Evolutionary conservation across 2,888 invertebrate genomes (phyloP), one percentile per base, ranked within the genome.

Genomic region (Anthoptus insignis): DNA sequence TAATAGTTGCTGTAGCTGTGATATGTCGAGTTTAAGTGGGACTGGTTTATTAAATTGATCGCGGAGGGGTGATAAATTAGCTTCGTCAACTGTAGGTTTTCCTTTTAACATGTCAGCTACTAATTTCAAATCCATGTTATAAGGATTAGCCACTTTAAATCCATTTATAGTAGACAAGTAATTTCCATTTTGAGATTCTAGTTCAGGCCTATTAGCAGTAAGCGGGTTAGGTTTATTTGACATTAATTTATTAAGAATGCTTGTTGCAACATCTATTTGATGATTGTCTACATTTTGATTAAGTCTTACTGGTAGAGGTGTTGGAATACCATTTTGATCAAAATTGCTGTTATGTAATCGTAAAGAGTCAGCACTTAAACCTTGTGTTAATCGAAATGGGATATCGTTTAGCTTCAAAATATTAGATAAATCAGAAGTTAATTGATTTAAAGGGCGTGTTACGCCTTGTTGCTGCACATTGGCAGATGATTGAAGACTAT

Each of bases 131-230:
- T 94, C 93, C 9, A 94, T 82, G 72, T 94, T 94, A 65, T 88
- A 94, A 13, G 94, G 94, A 71, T 94, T 94, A 2, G 88, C 88
- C n/a, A 94, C 89, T 82, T 89, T 89, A 66, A 91, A 88, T 4
- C 93, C 94, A 74, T 94, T 92, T 21, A 94, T 89, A 1, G 87
- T 92, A 3, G 93, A 86, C 50, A 93, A 27, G 53, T 82, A 69
- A 42, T 78, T 78, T n/a, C 73, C 73, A 14, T 74, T 68, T 75
- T 88, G 86, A 22, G 81, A 59, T 57, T 91, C 88, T 14, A 86
- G 74, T 60, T 91, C 90, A 11, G 88, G 91, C 68, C 86, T 83
- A 16, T 83, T 88, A 9, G 79, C 56, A 69, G 75, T 79, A 22
- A 81, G 57, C 27, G 74, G 71, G 9, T 75, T 74, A 73, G 84